Percentiles rank a stretch among this genome's conserved stretches.
Conservation (phyloP, 1,140 invertebrate species). For the Eurytemora carolleeae region DNA sequence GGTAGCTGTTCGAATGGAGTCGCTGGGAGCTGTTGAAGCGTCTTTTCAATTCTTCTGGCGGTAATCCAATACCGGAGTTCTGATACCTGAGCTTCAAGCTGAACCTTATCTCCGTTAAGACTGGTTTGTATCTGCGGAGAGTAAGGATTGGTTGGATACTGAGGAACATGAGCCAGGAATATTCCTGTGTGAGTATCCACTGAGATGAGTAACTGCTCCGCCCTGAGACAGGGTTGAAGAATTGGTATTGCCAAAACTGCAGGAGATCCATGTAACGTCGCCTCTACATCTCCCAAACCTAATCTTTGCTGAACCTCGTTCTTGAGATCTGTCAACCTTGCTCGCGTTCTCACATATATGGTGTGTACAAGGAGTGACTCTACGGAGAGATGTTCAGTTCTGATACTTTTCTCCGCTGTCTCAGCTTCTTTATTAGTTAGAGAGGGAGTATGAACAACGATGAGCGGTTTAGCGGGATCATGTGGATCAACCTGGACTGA, state of each 20-base stretch:
- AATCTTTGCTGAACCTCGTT: constrained; percentile 47
- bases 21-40: constrained; percentile 73
- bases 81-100: constrained; percentile 43
- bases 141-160: constrained; percentile 48
- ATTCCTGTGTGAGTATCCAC: constrained; percentile 78
- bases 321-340: constrained; percentile 58
- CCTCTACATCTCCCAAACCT: constrained; percentile 37
- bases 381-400: constrained; percentile 74
- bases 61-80: constrained; percentile 68
- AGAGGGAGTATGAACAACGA: constrained; percentile 66
- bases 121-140: constrained; percentile 57
- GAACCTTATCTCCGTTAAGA: constrained; percentile 51
- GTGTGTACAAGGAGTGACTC: constrained; percentile 90
- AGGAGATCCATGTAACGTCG: constrained; percentile 53
- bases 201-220: constrained; percentile 71
- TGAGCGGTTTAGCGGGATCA: constrained; percentile 55
- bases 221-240: constrained; percentile 61
- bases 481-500: constrained; percentile 67
- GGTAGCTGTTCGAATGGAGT: constrained; percentile 63
- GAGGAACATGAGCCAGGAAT: constrained; percentile 58
- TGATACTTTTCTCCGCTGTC: constrained; percentile 53
- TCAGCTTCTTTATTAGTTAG: constrained; percentile 40
- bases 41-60: constrained; percentile 75
- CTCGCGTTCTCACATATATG: constrained; percentile 72
- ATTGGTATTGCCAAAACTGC: constrained; percentile 73